A percentile compares a stretch with the other conserved stretches of the same genome.
phyloP scores from a whole-genome alignment of 2,797 vertebrate genomes.

The Bryconaethiops microstoma region DNA sequence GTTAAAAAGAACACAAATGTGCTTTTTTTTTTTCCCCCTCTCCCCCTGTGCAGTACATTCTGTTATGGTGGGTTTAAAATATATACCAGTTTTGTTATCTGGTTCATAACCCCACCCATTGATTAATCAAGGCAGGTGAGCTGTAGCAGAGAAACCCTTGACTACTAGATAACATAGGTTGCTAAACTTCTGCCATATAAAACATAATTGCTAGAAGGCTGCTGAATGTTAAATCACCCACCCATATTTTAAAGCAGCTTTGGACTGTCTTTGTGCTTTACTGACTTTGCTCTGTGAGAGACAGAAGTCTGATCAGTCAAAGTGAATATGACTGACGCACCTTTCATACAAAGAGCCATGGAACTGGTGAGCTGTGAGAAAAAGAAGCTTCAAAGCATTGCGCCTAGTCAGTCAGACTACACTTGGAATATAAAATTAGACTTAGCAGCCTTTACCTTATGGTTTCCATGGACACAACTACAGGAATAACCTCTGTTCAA shows the following conservation, averaged over 20 bases:
- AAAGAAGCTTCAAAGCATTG: constrained; percentile 1
- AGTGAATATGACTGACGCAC: not conserved
- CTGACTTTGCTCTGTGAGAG: not conserved
- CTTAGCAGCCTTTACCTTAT: not conserved
- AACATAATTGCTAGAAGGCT: not conserved
- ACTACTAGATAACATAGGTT: not conserved
- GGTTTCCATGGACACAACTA: constrained; percentile 39
- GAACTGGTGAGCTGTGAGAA: not conserved
- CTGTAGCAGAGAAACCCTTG: not conserved
- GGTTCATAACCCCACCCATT: too few relatives aligned
- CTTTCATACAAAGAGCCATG: not conserved
- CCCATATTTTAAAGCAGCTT: not conserved
- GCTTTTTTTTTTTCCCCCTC: too few relatives aligned
- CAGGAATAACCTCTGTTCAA: not conserved
- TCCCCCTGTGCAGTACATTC: not conserved
- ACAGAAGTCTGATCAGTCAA: not conserved
- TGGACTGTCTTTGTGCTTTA: not conserved
- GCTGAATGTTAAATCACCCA: not conserved
- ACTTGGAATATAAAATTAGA: constrained; percentile 23
- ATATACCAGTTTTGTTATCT: too few relatives aligned
- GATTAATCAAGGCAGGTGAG: not conserved
- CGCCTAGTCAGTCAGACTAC: constrained; percentile 33
- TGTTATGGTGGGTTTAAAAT: not conserved
- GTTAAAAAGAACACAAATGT: too few relatives aligned
- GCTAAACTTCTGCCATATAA: not conserved